Evolutionary conservation across 2,113 vertebrate genomes (phyloP).

Genomic region (Poecile atricapillus): DNA sequence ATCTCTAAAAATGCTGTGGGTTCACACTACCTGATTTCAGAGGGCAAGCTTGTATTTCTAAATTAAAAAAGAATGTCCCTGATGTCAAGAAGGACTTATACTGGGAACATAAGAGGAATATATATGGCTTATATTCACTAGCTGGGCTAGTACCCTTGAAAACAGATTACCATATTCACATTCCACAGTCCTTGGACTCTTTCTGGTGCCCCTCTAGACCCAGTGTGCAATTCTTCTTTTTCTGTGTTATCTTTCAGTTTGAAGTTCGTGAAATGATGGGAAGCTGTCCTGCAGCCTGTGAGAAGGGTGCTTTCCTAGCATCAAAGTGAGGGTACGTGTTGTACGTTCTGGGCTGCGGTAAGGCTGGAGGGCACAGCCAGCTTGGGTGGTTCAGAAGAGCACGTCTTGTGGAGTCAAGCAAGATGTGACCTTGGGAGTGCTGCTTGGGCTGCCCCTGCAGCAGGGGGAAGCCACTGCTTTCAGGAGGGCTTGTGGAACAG

Average conservation of each 20-base stretch:
- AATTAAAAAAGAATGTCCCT: neutral
- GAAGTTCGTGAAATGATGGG: neutral
- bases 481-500: neutral
- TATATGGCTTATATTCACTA: neutral
- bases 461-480: neutral
- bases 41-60: neutral
- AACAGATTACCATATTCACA: neutral
- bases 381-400: neutral
- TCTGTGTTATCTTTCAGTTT: neutral
- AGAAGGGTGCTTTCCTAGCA: neutral
- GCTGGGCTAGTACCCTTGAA: neutral
- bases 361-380: neutral
- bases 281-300: neutral
- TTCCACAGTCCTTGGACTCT: neutral
- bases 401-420: accelerated
- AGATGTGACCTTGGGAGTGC: neutral
- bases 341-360: accelerated
- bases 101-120: neutral
- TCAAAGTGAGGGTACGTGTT: accelerated
- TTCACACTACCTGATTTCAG: neutral
- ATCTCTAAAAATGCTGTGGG: neutral
- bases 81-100: neutral
- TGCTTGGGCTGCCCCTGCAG: neutral
- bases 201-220: neutral
- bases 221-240: neutral